A percentile compares a stretch with the other conserved stretches of the same genome.
phyloP scores from a whole-genome alignment of 2,113 vertebrate species.

The Butorides virescens region DNA sequence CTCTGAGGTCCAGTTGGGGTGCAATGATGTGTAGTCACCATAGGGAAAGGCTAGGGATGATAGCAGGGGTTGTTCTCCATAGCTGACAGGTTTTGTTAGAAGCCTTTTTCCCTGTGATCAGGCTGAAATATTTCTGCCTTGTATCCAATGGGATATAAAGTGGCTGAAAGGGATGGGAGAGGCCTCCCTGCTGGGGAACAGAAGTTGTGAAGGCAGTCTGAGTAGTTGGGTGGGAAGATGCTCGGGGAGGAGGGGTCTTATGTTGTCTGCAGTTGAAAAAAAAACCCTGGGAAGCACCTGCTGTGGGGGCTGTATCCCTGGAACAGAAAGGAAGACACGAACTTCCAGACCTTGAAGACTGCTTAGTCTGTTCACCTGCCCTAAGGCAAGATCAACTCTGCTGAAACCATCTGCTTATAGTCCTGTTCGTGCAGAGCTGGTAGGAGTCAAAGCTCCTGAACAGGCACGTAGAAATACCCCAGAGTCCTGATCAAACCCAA shows the following conservation, averaged over 20 bases:
- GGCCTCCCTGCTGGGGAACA: rapidly evolving
- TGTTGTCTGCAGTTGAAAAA: neutral
- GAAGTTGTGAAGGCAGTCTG: neutral
- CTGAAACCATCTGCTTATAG: neutral
- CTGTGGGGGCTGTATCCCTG: neutral
- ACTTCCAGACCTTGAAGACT: neutral
- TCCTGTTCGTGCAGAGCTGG: neutral
- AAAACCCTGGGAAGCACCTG: neutral
- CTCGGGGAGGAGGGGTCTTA: neutral
- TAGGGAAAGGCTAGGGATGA: neutral
- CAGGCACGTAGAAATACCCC: neutral
- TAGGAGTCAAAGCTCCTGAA: neutral
- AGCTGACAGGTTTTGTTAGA: neutral
- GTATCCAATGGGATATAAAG: neutral
- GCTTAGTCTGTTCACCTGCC: neutral
- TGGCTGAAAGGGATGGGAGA: neutral
- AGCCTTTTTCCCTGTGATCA: neutral
- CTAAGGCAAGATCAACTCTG: neutral
- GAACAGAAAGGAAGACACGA: neutral
- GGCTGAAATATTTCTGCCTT: neutral
- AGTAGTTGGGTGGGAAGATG: neutral
- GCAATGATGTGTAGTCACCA: neutral
- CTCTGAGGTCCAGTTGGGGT: neutral
- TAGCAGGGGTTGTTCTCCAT: neutral
- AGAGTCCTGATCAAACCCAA: neutral